A percentile compares a stretch with the other conserved stretches of the same genome.
phyloP scores from a whole-genome alignment of 2,888 invertebrate genomes.

The Labia minor region DNA sequence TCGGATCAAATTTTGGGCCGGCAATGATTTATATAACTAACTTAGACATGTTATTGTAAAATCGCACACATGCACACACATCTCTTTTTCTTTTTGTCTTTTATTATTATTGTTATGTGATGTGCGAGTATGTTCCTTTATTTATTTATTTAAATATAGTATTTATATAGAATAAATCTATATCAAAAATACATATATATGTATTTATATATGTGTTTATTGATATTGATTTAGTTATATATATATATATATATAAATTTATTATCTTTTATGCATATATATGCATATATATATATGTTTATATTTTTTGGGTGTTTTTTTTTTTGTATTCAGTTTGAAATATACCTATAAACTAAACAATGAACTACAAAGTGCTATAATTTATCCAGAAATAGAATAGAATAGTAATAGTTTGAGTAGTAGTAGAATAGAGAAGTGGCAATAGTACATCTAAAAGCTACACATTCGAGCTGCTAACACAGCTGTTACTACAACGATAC shows the following conservation, averaged over 20 bases:
- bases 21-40: not conserved
- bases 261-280: too few relatives aligned
- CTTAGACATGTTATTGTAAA: not conserved
- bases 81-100: constrained; percentile 8
- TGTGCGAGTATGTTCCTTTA: constrained; percentile 13
- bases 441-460: not conserved
- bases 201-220: too few relatives aligned
- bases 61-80: not conserved
- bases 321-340: not conserved
- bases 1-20: not conserved
- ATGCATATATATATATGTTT: too few relatives aligned
- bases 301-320: not conserved
- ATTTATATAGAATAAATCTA: not conserved
- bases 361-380: constrained; percentile 16
- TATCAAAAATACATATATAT: not conserved
- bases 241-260: too few relatives aligned
- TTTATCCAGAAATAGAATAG: constrained; percentile 4
- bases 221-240: too few relatives aligned
- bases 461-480: not conserved
- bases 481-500: not conserved
- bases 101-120: constrained; percentile 20
- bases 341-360: constrained; percentile 16
- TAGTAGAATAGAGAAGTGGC: constrained; percentile 1
- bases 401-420: not conserved
- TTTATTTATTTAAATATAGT: not conserved